phyloP scores from a whole-genome alignment of 2,888 invertebrate species.

The Drosophila meridionalis region DNA sequence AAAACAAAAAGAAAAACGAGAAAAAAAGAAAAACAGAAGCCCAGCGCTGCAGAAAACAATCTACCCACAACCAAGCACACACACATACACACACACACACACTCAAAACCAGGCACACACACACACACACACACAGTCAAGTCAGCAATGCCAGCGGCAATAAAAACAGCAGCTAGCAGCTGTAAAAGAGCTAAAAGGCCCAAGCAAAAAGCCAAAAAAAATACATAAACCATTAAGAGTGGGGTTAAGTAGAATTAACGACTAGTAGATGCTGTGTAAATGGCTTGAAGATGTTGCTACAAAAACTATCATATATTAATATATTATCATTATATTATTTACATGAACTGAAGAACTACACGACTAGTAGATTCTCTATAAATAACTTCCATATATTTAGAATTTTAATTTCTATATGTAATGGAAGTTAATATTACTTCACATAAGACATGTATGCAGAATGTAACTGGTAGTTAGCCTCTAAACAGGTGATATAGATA shows the following conservation, averaged over 20 bases:
- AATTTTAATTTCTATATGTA: not conserved
- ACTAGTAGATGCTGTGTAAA: conserved; percentile 16
- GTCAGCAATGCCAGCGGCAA: conserved; percentile 20
- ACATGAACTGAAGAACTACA: no score
- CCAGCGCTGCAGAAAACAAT: conserved; percentile 18
- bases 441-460: no score
- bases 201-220: not conserved
- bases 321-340: no score
- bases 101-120: not conserved
- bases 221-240: not conserved
- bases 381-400: not conserved
- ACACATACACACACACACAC: not conserved
- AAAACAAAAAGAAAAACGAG: not conserved
- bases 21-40: conserved; percentile 6
- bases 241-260: not conserved
- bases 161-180: conserved; percentile 50
- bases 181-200: conserved; percentile 31
- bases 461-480: no score
- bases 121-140: not conserved
- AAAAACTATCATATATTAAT: no score
- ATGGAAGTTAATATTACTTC: no score
- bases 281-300: not conserved
- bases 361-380: not conserved
- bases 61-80: not conserved
- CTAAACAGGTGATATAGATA: no score